phyloP scores from a whole-genome alignment of 2,113 vertebrate species.

The Willisornis vidua region DNA sequence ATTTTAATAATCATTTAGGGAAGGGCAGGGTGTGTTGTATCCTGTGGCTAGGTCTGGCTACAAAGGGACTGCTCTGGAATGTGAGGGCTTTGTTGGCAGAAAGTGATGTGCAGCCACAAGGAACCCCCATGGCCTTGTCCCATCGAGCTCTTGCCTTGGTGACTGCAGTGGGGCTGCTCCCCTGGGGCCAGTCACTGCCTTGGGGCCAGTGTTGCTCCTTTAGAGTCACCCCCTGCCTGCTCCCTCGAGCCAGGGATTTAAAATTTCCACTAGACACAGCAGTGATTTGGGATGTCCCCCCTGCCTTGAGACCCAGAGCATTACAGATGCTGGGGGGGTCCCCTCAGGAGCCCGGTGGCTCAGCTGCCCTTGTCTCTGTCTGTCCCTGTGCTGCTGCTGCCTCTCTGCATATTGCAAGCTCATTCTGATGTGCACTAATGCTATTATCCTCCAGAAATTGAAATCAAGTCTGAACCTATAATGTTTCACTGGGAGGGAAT shows the following conservation, averaged over 20 bases:
- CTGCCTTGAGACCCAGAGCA: not conserved
- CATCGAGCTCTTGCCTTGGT: fast-evolving
- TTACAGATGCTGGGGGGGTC: not conserved
- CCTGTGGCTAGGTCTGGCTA: fast-evolving
- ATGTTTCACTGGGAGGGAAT: slow-evolving; percentile 85
- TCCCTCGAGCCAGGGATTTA: fast-evolving
- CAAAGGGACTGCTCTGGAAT: fast-evolving
- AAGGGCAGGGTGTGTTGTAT: fast-evolving
- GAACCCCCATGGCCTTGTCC: fast-evolving
- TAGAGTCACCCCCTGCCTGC: fast-evolving
- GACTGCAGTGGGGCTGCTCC: not conserved
- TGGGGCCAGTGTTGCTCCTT: not conserved
- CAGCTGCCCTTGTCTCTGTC: slow-evolving; percentile 17
- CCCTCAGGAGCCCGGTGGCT: not conserved
- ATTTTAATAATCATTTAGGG: fast-evolving
- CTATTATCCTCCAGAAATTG: slow-evolving; percentile 85
- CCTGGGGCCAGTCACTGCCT: not conserved
- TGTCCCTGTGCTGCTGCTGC: slow-evolving; percentile 42
- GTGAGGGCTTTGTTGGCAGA: fast-evolving
- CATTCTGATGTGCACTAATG: slow-evolving; percentile 78
- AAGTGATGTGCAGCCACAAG: too few relatives aligned
- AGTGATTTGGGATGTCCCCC: fast-evolving
- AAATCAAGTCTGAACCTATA: slow-evolving; percentile 86
- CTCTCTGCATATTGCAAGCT: slow-evolving; percentile 59
- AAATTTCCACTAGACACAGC: fast-evolving